phyloP scores from a whole-genome alignment of 2,113 vertebrate genomes.

The Microcebus griseorufus region DNA sequence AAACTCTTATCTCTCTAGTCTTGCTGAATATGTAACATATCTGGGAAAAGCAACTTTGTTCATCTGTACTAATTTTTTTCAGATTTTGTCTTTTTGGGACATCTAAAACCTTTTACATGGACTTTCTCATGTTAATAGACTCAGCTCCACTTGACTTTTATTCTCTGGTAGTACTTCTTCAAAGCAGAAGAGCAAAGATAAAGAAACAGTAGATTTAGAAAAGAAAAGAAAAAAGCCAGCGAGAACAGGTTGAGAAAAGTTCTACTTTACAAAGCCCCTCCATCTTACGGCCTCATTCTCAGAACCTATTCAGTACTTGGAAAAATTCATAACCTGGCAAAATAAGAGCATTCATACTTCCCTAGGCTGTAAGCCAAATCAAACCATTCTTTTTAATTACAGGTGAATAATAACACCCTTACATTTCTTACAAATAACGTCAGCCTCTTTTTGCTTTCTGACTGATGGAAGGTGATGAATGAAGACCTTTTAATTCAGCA shows the following conservation, averaged over 20 bases:
- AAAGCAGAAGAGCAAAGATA: neutral
- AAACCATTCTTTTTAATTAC: constrained; percentile 84
- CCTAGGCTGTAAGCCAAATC: constrained; percentile 79
- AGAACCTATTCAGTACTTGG: constrained; percentile 70
- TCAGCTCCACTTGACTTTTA: neutral
- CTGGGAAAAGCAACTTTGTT: neutral
- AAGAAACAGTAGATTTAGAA: neutral
- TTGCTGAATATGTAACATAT: neutral
- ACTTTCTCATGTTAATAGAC: neutral
- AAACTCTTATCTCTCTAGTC: neutral
- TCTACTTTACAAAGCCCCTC: constrained; percentile 54
- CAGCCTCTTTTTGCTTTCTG: constrained; percentile 75
- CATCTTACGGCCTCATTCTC: constrained; percentile 67
- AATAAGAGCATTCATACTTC: constrained; percentile 79
- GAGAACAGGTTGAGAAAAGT: constrained; percentile 28
- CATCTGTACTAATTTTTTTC: neutral
- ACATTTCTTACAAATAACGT: constrained; percentile 80
- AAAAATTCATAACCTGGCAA: constrained; percentile 81
- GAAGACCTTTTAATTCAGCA: constrained; percentile 77
- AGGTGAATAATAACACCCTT: constrained; percentile 83
- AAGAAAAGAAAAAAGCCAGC: neutral
- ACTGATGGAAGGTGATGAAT: constrained; percentile 79
- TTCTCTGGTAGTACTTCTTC: neutral
- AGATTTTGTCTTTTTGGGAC: neutral
- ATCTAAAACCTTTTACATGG: neutral